Evolutionary conservation across 2,888 invertebrate species (phyloP), one percentile per base, ranked within the genome.

Genomic region (Lepidochitona cinerea): DNA sequence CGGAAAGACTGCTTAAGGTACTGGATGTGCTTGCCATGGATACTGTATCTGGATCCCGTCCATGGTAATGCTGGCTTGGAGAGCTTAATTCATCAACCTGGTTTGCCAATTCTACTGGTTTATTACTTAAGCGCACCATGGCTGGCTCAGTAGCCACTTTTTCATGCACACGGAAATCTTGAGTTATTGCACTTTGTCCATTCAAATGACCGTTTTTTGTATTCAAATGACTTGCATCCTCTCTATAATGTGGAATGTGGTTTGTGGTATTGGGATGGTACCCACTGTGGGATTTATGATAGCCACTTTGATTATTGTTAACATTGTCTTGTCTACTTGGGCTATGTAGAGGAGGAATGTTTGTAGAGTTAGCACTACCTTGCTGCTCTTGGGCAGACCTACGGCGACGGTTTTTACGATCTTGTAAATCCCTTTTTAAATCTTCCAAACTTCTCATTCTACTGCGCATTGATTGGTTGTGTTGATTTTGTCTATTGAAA

Each of bases 11-110:
- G 81, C 81, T 83, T 68, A 78, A 79, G 36, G 84, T 84, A 76
- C 82, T 82, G 37, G 83, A 78, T 41, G 77, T 79, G 73, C 84
- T 85, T 35, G 80, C 81, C 14, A 84, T 72, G 33, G 84, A 85
- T 76, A 82, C n/a, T 14, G 18, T 66, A 35, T 66, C 66, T 3
- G 66, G 66, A 12, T 66, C 66, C 37, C 23, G 14, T 35, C 14
- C 1, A 3, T 35, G 37, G 23, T n/a, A n/a, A 37, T 1, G 18
- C 35, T 29, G 18, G 14, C 14, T 35, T 4, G 18, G 9, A 37
- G n/a, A 36, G 5, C 14, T n/a, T 26, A 66, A n/a, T 14, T 66
- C 66, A n/a, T 66, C 18, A 5, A 35, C 29, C 4, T 66, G 23
- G 18, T 18, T 18, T n/a, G 37, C 35, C 9, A 5, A 37, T 5